Evolutionary conservation across 2,113 vertebrate genomes (phyloP).

Genomic region (Bostrychus sinensis): DNA sequence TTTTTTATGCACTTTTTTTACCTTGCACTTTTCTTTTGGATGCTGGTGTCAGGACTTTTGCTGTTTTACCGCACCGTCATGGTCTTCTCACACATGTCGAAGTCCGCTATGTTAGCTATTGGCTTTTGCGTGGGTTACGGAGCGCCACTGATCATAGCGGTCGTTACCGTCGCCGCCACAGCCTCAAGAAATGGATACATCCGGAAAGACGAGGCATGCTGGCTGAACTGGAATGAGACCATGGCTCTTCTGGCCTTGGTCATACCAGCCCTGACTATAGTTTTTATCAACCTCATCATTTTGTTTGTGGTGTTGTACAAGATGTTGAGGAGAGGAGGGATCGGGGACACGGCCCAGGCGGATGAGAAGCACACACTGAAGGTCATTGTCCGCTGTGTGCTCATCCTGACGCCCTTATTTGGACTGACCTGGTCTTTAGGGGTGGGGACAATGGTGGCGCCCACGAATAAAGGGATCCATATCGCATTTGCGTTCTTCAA

Average conservation of each 20-base stretch:
- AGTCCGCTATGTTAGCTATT: conserved; percentile 42
- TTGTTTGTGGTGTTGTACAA: conserved; percentile 82
- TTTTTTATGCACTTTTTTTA: conserved; percentile 80
- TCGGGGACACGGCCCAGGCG: conserved; percentile 57
- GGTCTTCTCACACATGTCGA: conserved; percentile 67
- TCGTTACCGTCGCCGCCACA: conserved; percentile 81
- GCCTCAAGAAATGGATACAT: conserved; percentile 68
- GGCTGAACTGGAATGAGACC: conserved; percentile 84
- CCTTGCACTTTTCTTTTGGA: conserved; percentile 89
- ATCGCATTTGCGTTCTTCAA: conserved; percentile 86
- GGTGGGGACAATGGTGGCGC: conserved; percentile 73
- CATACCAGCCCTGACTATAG: conserved; percentile 75
- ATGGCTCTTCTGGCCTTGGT: conserved; percentile 84
- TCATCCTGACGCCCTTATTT: conserved; percentile 86
- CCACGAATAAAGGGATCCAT: conserved; percentile 72
- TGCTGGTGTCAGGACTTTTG: conserved; percentile 83
- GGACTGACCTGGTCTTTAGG: conserved; percentile 90
- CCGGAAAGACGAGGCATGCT: conserved; percentile 68
- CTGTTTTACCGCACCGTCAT: conserved; percentile 81
- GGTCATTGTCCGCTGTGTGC: conserved; percentile 82
- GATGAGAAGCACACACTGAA: conserved; percentile 79
- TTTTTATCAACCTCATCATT: conserved; percentile 74
- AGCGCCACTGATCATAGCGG: conserved; percentile 79
- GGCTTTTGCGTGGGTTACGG: conserved; percentile 82
- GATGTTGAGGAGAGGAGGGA: conserved; percentile 75